Evolutionary conservation across 2,113 vertebrate species (phyloP), one percentile per base, ranked within the genome.

Genomic region (Rhinogobius similis): DNA sequence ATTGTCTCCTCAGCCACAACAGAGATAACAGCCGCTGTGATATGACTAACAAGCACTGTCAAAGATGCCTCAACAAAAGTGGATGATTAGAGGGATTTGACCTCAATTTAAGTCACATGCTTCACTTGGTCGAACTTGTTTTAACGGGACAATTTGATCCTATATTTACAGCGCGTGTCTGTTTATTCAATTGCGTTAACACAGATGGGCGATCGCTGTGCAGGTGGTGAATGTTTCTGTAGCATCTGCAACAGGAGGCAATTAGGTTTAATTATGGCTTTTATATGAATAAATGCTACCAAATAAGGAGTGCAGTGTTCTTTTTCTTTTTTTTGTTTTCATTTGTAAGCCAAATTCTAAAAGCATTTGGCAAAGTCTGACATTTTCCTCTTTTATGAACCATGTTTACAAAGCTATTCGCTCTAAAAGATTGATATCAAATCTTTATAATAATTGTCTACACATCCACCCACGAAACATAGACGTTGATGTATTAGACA

Each of bases 191-290:
- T 27, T 58, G 63, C 52, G 72, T 82, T 38, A 43, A 64, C 77
- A 78, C 5, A 13, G 63, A 83, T 78, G 67, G 76, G 41, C 5
- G 71, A 67, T 79, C 73, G 26, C 68, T 77, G 64, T 66, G 76
- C 71, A 78, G 73, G 76, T 82, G 75, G 71, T 53, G 62, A 53
- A 48, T 76, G 72, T 74, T 53, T 81, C 76, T 58, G 71, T 23
- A 9, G 71, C 44, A 55, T 75, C 72, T 64, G 76, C 82, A 72
- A 68, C 72, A 26, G 70, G 36, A 70, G 46, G 69, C 69, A 86
- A 86, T 83, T 24, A 12, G 52, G 10, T 53, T 53, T 53, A 53
- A 24, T 53, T 12, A 53, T 13, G 52, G 21, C 21, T 1, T 53
- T 24, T 53, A 23, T 53, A 14, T 26, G 52, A 53, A 53, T 53